Percentiles rank a stretch among this genome's conserved stretches.
These are phyloP conservation scores for Drosophila trichaetosa DNA, from an alignment of 2,888 invertebrate genomes.

Conservation along the genomic window DNA sequence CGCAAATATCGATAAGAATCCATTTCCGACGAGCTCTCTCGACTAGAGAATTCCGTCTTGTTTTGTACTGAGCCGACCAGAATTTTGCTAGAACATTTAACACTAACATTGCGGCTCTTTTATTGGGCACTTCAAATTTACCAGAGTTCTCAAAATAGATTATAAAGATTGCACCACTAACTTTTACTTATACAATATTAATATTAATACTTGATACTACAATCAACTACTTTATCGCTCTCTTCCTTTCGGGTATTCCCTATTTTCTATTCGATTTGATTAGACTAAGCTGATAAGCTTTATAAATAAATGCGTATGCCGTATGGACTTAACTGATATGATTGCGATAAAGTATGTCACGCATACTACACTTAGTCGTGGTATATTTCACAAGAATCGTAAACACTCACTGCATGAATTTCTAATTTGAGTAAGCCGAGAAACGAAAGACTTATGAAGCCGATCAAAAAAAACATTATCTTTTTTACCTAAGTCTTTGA, in stretches of 20 bases:
- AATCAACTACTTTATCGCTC: neutral
- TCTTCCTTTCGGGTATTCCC: neutral
- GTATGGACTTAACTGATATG: neutral
- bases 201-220: too few relatives aligned
- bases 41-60: neutral
- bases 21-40: too few relatives aligned
- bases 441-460: too few relatives aligned
- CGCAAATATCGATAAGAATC: neutral
- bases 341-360: neutral
- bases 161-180: neutral
- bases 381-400: neutral
- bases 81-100: neutral
- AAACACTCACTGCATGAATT: neutral
- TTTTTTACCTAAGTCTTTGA: too few relatives aligned
- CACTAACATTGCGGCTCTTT: neutral
- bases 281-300: neutral
- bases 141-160: neutral
- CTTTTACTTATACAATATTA: neutral
- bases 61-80: neutral
- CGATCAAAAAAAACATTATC: too few relatives aligned
- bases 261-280: neutral
- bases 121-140: neutral
- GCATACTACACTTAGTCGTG: neutral
- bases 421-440: too few relatives aligned
- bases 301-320: neutral